These are phyloP conservation scores for Cheilosia urbana DNA, from an alignment of 2,888 invertebrate species.

Conservation along the genomic window DNA sequence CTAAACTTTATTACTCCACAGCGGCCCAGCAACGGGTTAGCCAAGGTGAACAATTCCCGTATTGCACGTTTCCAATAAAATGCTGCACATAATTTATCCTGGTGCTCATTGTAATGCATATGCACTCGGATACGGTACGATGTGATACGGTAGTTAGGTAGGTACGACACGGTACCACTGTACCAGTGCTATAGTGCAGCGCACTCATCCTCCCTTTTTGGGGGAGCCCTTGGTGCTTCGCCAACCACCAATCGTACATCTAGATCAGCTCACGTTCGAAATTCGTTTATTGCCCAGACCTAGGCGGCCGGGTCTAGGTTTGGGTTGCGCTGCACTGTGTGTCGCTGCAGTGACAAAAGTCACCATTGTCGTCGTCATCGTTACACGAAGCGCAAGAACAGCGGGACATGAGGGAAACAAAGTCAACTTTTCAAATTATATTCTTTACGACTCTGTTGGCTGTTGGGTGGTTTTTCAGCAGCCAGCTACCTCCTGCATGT, in stretches of 20 bases:
- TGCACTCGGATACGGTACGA: conserved; percentile 69
- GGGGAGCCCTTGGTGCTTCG: conserved; percentile 41
- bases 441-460: conserved; percentile 72
- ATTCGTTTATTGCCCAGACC: conserved; percentile 73
- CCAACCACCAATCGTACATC: conserved; percentile 65
- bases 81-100: conserved; percentile 74
- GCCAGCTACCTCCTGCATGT: background rate
- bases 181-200: conserved; percentile 21
- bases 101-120: conserved; percentile 73
- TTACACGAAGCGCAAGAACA: conserved; percentile 27
- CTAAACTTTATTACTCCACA: conserved; percentile 58
- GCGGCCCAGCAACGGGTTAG: conserved; percentile 43
- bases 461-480: conserved; percentile 62
- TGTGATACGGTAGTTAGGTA: conserved; percentile 47
- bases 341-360: conserved; percentile 65
- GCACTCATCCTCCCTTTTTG: conserved; percentile 55
- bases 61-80: conserved; percentile 76
- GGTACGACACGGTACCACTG: conserved; percentile 54
- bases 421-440: conserved; percentile 75
- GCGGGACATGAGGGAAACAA: conserved; percentile 65
- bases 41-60: conserved; percentile 72
- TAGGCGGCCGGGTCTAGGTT: conserved; percentile 30
- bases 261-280: conserved; percentile 75
- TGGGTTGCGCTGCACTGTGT: background rate
- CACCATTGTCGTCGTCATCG: conserved; percentile 42